These are phyloP conservation scores for Spea multiplicata DNA, from an alignment of 2,113 vertebrate genomes.

Conservation along the genomic window DNA sequence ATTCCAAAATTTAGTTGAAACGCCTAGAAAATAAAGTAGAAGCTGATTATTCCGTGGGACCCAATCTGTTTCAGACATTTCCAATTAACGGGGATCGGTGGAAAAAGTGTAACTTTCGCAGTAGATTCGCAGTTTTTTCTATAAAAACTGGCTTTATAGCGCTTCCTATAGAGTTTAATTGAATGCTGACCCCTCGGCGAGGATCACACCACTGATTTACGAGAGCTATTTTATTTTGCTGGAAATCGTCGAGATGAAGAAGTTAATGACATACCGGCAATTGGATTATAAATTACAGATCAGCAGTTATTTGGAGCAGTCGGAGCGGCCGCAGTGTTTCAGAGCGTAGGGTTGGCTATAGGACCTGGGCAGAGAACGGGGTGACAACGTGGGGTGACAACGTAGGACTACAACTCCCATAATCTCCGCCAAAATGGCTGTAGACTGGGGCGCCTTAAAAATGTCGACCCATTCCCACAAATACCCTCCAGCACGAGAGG, in stretches of 20 bases:
- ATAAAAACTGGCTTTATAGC: conserved; percentile 28
- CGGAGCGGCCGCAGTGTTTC: not conserved
- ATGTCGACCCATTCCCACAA: no score
- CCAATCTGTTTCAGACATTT: not conserved
- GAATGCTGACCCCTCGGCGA: conserved; percentile 18
- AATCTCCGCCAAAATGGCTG: no score
- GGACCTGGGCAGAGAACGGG: no score
- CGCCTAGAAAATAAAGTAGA: conserved; percentile 61
- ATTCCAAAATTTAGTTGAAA: conserved; percentile 69
- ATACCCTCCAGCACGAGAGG: no score
- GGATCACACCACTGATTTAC: conserved; percentile 15
- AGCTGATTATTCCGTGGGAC: conserved; percentile 21
- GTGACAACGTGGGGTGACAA: no score
- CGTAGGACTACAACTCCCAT: no score
- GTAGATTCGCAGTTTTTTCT: conserved; percentile 16
- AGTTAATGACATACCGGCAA: conserved; percentile 27
- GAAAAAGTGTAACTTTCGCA: not conserved
- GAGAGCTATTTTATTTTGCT: conserved; percentile 24
- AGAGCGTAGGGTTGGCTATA: no score
- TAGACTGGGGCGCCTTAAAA: no score
- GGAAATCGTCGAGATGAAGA: conserved; percentile 36
- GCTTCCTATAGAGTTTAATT: conserved; percentile 25
- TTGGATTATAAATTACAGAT: conserved; percentile 38
- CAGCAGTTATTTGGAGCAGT: not conserved
- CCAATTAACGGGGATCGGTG: no score